These are phyloP conservation scores for Lamprotornis superbus DNA, from an alignment of 2,113 vertebrate genomes.

Conservation along the genomic window DNA sequence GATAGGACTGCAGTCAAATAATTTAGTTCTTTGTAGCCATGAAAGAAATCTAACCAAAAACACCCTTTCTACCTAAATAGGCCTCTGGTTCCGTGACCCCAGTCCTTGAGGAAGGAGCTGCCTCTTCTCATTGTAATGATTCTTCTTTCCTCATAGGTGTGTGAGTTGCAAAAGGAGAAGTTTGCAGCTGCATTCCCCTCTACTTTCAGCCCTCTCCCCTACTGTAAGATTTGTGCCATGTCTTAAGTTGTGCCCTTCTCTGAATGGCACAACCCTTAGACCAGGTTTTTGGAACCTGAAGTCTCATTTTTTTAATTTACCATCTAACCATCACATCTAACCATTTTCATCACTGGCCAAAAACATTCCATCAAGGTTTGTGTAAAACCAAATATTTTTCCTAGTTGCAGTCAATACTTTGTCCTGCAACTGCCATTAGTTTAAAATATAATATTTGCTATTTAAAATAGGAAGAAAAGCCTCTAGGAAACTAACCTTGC, in stretches of 20 bases:
- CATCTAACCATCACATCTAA: not conserved
- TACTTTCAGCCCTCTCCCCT: not conserved
- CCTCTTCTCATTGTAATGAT: not conserved
- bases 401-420: not conserved
- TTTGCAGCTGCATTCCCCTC: not conserved
- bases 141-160: accelerated
- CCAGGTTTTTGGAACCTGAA: not conserved
- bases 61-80: accelerated
- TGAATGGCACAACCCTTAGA: accelerated
- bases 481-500: not conserved
- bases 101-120: not conserved
- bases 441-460: not conserved
- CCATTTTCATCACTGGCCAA: not conserved
- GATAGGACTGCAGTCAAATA: accelerated
- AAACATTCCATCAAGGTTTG: not conserved
- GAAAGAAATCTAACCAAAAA: not conserved
- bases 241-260: not conserved
- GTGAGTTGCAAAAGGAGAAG: not conserved
- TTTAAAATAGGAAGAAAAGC: not conserved
- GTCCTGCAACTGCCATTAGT: not conserved
- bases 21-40: not conserved
- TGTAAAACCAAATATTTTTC: not conserved
- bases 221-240: not conserved
- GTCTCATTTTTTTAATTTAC: accelerated
- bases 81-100: not conserved